Evolutionary conservation across 1,140 invertebrate genomes (phyloP), one percentile per base, ranked within the genome.

Genomic region (Leucophenga varia): DNA sequence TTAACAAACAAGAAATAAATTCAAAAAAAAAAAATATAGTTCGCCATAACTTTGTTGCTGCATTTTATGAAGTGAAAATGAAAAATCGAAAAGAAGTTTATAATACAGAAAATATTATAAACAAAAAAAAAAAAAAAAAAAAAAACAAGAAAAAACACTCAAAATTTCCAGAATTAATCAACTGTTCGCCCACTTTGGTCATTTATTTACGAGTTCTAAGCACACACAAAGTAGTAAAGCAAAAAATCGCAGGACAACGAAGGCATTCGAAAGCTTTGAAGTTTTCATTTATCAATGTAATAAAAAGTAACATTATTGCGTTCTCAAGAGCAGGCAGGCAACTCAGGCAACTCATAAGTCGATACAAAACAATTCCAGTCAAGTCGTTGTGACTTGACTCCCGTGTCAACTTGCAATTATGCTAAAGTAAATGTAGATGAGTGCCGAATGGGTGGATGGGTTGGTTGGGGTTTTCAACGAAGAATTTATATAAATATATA

Each of bases 401-500:
- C 65, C 65, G 65, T 70, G 65, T 70, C 65, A 70, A 70, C 65
- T 70, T 59, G 65, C 65, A 70, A 70, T 70, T 70, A 69, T 57
- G 57, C 59, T 70, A 61, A 69, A 69, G 65, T n/a, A n/a, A n/a
- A n/a, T n/a, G n/a, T n/a, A n/a, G n/a, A n/a, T n/a, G n/a, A n/a
- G n/a, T n/a, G 64, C 65, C 49, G 46, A 50, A 54, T 49, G 49
- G 46, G 55, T 40, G 48, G 13, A 13, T 22, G 54, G n/a, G n/a
- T n/a, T n/a, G n/a, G n/a, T n/a, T n/a, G n/a, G n/a, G n/a, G n/a
- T n/a, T n/a, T n/a, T n/a, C n/a, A n/a, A n/a, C n/a, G n/a, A n/a
- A n/a, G n/a, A n/a, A n/a, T n/a, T n/a, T n/a, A n/a, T n/a, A n/a
- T n/a, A n/a, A n/a, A n/a, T n/a, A n/a, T n/a, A n/a, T n/a, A n/a